A percentile compares a stretch with the other conserved stretches of the same genome.
phyloP scores from a whole-genome alignment of 2,113 vertebrate genomes.

The Tychaedon coryphoeus region DNA sequence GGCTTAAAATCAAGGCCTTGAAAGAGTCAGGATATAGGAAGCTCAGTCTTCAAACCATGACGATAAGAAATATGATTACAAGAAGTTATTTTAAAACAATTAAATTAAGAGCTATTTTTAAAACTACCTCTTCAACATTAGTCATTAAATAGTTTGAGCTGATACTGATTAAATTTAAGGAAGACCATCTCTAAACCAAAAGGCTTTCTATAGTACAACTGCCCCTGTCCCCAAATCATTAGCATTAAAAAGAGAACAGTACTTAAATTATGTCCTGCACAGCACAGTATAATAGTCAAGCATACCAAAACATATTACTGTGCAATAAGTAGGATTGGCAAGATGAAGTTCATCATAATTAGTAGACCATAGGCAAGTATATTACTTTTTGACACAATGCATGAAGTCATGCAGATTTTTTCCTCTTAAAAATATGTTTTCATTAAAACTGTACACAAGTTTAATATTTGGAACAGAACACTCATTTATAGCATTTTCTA shows the following conservation, averaged over 20 bases:
- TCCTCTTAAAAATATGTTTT: conserved; percentile 5
- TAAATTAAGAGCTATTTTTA: background rate
- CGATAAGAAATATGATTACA: background rate
- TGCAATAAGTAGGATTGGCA: background rate
- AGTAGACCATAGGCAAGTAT: background rate
- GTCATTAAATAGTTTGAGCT: background rate
- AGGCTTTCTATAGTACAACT: background rate
- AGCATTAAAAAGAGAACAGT: background rate
- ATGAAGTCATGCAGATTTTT: background rate
- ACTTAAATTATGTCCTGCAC: background rate
- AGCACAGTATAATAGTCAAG: background rate
- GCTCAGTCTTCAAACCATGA: background rate
- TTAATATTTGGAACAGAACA: background rate
- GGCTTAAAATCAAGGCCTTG: background rate
- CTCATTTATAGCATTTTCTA: background rate
- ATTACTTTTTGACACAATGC: background rate
- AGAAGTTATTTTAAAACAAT: background rate
- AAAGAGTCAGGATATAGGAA: background rate
- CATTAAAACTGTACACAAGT: background rate
- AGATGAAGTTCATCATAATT: background rate
- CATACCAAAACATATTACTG: conserved; percentile 1
- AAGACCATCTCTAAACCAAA: background rate
- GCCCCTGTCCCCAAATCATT: background rate
- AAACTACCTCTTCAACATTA: background rate
- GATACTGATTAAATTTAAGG: background rate